Evolutionary conservation across 2,797 vertebrate genomes (phyloP), one percentile per base, ranked within the genome.

Genomic region (Crypturellus tataupa): DNA sequence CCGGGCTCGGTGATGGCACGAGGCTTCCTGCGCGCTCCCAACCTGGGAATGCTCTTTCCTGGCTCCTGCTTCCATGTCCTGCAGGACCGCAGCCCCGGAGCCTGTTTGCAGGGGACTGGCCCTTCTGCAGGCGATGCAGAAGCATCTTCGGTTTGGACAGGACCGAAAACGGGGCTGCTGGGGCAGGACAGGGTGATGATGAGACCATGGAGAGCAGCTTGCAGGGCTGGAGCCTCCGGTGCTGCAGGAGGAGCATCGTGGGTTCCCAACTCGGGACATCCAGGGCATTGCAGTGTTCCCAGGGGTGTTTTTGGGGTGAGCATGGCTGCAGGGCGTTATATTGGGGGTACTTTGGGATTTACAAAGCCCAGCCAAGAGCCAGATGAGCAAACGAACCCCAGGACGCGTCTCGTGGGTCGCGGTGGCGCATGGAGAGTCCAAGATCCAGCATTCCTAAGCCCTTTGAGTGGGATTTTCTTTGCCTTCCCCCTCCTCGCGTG

Each of bases 321-420:
- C 6, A 62, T 86, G 85, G 90, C 90, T 95, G 72, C 51, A 71
- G 73, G 59, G 78, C 40, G 53, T 91, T 92, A 25, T 39, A 27
- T 37, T 77, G 70, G 70, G 85, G 65, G 83, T 35, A 39, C 91
- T 62, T 72, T 7, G 40, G 77, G 69, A 73, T 93, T 75, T 85
- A 49, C 13, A 76, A 89, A 65, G 58, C 76, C 92, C 65, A n/a
- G 93, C 70, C 31, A 14, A 91, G 88, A 95, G 90, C 91, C 76
- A 85, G 91, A 82, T 65, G 31, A 81, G 67, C 65, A 70, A 79
- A 27, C 64, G 81, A 87, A 87, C 63, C 56, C 84, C 87, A 40
- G 77, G 82, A 69, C 68, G 67, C 25, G 37, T 89, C 91, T 40
- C 75, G 56, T 62, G 47, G 85, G 56, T 37, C 64, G 25, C 5